These are phyloP conservation scores for Drosophila recens DNA, from an alignment of 2,888 invertebrate genomes.

Conservation along the genomic window DNA sequence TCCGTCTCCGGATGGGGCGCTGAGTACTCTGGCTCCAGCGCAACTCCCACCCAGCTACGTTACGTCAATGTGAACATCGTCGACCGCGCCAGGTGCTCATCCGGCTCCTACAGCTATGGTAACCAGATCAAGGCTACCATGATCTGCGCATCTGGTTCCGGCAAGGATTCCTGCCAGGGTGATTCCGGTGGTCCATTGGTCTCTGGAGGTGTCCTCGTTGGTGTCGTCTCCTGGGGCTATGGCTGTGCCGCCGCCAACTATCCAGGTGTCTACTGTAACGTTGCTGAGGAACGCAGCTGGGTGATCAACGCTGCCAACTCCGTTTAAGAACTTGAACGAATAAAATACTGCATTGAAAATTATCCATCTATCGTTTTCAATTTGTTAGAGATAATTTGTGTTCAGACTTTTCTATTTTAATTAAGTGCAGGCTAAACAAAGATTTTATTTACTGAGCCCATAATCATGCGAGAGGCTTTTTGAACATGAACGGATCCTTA, in stretches of 20 bases:
- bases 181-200: constrained; percentile 83
- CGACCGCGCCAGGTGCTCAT: constrained; percentile 82
- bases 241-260: constrained; percentile 74
- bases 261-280: constrained; percentile 76
- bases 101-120: constrained; percentile 82
- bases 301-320: constrained; percentile 34
- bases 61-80: constrained; percentile 85
- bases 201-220: constrained; percentile 60
- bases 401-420: too few species aligned
- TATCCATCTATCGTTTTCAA: too few species aligned
- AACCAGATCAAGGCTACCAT: constrained; percentile 49
- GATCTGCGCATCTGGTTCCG: constrained; percentile 70
- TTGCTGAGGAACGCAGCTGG: constrained; percentile 63
- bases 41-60: constrained; percentile 83
- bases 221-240: constrained; percentile 82
- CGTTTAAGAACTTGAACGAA: constrained; percentile 26
- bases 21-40: constrained; percentile 60
- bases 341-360: too few species aligned
- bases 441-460: too few species aligned
- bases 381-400: too few species aligned
- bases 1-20: constrained; percentile 74
- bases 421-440: too few species aligned
- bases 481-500: too few species aligned
- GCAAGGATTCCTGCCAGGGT: constrained; percentile 78
- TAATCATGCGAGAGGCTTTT: too few species aligned